These are phyloP conservation scores for Rutpela maculata DNA, from an alignment of 2,888 invertebrate genomes.

Conservation along the genomic window DNA sequence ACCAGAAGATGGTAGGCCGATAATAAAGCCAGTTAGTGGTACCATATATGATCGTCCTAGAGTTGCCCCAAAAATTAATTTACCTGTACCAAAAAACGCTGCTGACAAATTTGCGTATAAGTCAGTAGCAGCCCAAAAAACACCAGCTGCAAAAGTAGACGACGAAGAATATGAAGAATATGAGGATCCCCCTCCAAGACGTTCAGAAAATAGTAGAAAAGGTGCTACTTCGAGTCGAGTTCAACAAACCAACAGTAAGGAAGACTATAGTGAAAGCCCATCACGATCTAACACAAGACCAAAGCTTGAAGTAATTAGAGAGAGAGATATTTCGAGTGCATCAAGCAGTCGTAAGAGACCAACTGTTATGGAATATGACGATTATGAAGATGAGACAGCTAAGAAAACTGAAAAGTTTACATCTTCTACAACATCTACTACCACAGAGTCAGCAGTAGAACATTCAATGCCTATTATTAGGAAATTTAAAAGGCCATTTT, in stretches of 20 bases:
- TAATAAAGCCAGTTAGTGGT: constrained; percentile 80
- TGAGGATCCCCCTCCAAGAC: constrained; percentile 67
- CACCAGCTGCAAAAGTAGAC: constrained; percentile 51
- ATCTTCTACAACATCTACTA: constrained; percentile 58
- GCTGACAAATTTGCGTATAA: constrained; percentile 85
- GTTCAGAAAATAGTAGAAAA: background rate
- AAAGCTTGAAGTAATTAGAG: background rate
- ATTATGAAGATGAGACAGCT: constrained; percentile 78
- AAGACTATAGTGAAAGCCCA: background rate
- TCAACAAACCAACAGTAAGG: background rate
- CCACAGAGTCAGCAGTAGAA: constrained; percentile 56
- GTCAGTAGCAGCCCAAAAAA: constrained; percentile 73
- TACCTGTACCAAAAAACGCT: constrained; percentile 87
- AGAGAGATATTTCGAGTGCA: background rate
- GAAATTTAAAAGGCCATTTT: constrained; percentile 86
- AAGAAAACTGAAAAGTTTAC: constrained; percentile 49
- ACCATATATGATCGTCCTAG: constrained; percentile 86
- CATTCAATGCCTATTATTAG: constrained; percentile 77
- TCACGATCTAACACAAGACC: background rate
- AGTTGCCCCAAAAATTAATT: constrained; percentile 85
- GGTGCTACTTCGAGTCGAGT: background rate
- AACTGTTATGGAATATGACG: constrained; percentile 62
- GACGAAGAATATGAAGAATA: constrained; percentile 79
- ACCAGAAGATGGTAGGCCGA: constrained; percentile 61
- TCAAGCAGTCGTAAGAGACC: constrained; percentile 8